Conservation (phyloP, 2,888 invertebrate species). For the Acrobasis consociella region DNA sequence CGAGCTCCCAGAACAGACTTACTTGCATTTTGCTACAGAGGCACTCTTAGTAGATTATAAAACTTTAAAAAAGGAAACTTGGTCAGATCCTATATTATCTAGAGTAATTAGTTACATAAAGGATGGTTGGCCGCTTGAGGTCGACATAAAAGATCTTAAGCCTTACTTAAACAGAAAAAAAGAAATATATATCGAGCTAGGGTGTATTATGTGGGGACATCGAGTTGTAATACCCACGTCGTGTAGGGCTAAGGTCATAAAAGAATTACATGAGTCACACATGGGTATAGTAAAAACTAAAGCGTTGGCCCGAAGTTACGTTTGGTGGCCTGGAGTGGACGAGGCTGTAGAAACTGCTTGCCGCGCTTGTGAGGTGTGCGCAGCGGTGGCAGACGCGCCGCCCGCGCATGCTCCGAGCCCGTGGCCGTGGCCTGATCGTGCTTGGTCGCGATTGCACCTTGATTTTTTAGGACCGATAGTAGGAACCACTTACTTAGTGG, state of each 20-base stretch:
- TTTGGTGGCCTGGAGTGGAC: conserved; percentile 32
- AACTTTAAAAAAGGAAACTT: conserved; percentile 24
- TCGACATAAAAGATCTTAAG: conserved; percentile 24
- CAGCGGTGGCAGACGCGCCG: conserved; percentile 14
- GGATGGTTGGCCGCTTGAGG: conserved; percentile 22
- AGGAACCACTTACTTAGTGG: neutral
- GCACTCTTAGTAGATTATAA: conserved; percentile 28
- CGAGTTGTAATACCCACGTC: conserved; percentile 25
- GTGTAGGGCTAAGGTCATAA: conserved; percentile 23
- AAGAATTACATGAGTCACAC: conserved; percentile 31
- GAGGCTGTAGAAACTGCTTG: conserved; percentile 27
- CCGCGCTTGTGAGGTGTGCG: conserved; percentile 24
- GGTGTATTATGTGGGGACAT: conserved; percentile 31
- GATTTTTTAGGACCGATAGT: conserved; percentile 22
- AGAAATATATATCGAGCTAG: conserved; percentile 23
- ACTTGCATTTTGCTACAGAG: conserved; percentile 17
- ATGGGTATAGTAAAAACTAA: too few species aligned
- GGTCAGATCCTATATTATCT: conserved; percentile 20
- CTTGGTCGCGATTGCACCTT: conserved; percentile 23
- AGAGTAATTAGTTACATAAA: conserved; percentile 6
- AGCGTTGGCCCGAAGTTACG: too few species aligned
- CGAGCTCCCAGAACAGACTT: neutral
- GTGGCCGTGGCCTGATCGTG: conserved; percentile 29
- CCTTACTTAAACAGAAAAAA: conserved; percentile 13
- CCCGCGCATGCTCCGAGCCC: conserved; percentile 26